Evolutionary conservation across 92 coral and sea anemone genomes (phyloP), one percentile per base, ranked within the genome.

Genomic region (Porites divaricata): DNA sequence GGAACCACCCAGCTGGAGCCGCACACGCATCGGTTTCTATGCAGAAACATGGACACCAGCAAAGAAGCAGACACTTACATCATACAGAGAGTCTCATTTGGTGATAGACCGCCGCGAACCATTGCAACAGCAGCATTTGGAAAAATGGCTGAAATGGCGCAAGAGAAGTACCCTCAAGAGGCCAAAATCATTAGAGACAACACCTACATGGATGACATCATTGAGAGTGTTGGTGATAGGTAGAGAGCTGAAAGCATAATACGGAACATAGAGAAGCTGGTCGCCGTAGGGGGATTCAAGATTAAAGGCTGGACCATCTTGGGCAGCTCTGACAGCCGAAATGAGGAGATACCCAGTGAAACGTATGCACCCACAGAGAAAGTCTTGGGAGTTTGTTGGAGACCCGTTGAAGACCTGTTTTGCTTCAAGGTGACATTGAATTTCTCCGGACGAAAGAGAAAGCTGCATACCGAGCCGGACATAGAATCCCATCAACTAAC

Each of bases 1-100:
- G 22, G 62, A 63, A 76, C 89, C 9, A 81, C 88, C n/a, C 70
- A 64, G 25, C 13, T 70, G 1, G 89, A 92, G 20, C 92, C 88
- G 72, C 92, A 92, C 67, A 84, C 76, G 14, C 14, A 85, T 35
- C 54, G 75, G 0, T 70, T 41, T 13, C 54, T 70, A 6, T 70
- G 75, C 56, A 8, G 75, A 35, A 9, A 53, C 58, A 53, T 53
- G 58, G 58, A 53, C 16, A 11, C 11, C 13, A 9, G 58, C 14
- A 53, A 53, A 53, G 58, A 53, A 8, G 14, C 58, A 53, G 58
- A 53, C 58, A 53, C 58, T 53, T 9, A 2, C 1, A 2, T 53
- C 13, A 1, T 53, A 53, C 58, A 53, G 15, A 53, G 58, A 14
- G 58, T 53, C 15, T 53, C 16, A 53, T 53, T 53, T 53, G 58